phyloP scores from a whole-genome alignment of 2,888 invertebrate genomes.

The Xylota segnis region DNA sequence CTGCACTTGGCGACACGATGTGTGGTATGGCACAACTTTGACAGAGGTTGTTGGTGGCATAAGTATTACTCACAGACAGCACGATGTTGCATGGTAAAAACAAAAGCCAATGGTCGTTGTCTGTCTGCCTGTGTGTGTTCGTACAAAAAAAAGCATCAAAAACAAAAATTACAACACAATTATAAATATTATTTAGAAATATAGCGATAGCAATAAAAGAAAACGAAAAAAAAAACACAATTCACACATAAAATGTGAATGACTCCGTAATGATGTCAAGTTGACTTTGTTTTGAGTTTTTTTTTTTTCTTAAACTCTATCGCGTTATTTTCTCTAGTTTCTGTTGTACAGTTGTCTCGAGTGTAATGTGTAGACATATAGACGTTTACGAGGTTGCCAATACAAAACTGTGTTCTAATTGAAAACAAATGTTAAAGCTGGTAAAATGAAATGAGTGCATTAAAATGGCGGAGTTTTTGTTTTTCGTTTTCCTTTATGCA shows the following conservation, averaged over 20 bases:
- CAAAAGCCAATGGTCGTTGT: neutral
- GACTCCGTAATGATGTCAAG: conserved; percentile 78
- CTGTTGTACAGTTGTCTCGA: conserved; percentile 42
- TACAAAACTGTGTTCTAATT: conserved; percentile 49
- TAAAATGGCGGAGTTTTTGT: neutral
- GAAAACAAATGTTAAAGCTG: conserved; percentile 18
- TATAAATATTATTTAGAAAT: conserved; percentile 28
- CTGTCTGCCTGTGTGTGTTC: neutral
- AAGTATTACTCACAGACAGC: conserved; percentile 13
- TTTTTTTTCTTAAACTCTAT: conserved; percentile 49
- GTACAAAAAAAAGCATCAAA: neutral
- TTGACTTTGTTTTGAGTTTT: conserved; percentile 72
- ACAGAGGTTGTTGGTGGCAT: conserved; percentile 17
- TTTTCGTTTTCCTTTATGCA: no score
- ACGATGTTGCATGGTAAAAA: neutral
- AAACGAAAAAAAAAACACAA: conserved; percentile 48
- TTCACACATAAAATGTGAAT: conserved; percentile 74
- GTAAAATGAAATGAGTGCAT: neutral
- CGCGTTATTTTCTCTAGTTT: conserved; percentile 52
- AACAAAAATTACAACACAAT: conserved; percentile 20
- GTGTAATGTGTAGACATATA: conserved; percentile 36
- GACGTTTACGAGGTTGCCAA: conserved; percentile 44
- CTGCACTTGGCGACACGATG: conserved; percentile 29
- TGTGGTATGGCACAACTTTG: conserved; percentile 24
- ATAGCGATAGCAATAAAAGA: conserved; percentile 17